Conservation (phyloP, 2,113 vertebrate species). For the Cyprinus carpio region DNA sequence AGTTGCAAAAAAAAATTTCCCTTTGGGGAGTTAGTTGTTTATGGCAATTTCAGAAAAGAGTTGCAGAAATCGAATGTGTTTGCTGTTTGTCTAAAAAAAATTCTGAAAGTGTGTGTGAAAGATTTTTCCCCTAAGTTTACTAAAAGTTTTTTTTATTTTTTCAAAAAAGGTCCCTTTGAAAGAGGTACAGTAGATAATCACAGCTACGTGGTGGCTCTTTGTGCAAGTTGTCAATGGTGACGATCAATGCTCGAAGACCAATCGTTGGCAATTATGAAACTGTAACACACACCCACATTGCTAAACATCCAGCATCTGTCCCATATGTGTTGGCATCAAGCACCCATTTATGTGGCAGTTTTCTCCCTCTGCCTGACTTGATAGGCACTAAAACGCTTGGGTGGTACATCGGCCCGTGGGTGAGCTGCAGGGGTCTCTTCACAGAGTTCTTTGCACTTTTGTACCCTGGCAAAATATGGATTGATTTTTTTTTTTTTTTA, state of each 20-base stretch:
- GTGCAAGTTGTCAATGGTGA: slow-evolving; percentile 41
- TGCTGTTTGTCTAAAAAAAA: neutral
- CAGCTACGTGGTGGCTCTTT: slow-evolving; percentile 23
- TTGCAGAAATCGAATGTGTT: neutral
- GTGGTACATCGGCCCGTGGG: slow-evolving; percentile 54
- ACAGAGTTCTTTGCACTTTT: slow-evolving; percentile 56
- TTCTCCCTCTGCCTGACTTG: slow-evolving; percentile 2
- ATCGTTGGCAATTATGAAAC: slow-evolving; percentile 44
- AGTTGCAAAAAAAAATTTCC: no score
- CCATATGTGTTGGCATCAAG: neutral
- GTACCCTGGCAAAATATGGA: slow-evolving; percentile 58
- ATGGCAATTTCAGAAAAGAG: neutral
- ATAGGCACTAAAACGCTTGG: slow-evolving; percentile 28
- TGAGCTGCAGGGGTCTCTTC: slow-evolving; percentile 59
- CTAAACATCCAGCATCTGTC: slow-evolving; percentile 12
- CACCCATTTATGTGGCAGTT: neutral
- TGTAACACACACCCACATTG: slow-evolving; percentile 25
- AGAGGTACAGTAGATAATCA: slow-evolving; percentile 2
- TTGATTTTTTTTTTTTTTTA: slow-evolving; percentile 52
- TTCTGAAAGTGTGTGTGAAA: no score
- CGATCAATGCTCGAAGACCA: slow-evolving; percentile 48
- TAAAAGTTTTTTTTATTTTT: no score
- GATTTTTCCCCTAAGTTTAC: no score
- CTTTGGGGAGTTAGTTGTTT: slow-evolving; percentile 1
- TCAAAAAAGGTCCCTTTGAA: neutral